These are phyloP conservation scores for Hypolimnas misippus DNA, from an alignment of 2,888 invertebrate genomes.

Conservation along the genomic window DNA sequence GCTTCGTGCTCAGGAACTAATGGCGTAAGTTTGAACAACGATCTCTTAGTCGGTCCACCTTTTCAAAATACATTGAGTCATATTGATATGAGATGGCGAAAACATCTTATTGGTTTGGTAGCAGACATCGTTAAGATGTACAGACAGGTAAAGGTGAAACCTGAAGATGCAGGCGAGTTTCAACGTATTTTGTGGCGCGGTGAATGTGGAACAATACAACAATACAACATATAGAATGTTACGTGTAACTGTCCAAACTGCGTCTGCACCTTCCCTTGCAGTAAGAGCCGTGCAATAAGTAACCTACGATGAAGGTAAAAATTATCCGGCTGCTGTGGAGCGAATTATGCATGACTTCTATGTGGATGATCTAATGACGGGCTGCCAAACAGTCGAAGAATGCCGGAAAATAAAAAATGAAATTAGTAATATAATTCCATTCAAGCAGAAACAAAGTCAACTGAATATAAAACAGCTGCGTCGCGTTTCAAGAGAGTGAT, in stretches of 20 bases:
- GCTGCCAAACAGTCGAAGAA: slow-evolving; percentile 39
- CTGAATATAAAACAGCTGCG: no score
- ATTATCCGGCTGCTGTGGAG: slow-evolving; percentile 28
- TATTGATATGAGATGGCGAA: slow-evolving; percentile 19
- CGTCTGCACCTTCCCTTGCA: slow-evolving; percentile 42
- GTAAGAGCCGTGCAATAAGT: slow-evolving; percentile 41
- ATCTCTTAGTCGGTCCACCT: slow-evolving; percentile 35
- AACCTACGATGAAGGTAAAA: slow-evolving; percentile 26
- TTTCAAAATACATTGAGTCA: slow-evolving; percentile 40
- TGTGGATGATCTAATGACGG: slow-evolving; percentile 45
- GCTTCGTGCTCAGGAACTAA: slow-evolving; percentile 21
- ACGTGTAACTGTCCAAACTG: slow-evolving; percentile 42
- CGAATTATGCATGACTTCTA: slow-evolving; percentile 35
- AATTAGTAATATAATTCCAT: slow-evolving; percentile 42
- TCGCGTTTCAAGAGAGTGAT: no score
- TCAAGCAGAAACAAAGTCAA: no score
- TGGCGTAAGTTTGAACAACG: slow-evolving; percentile 43
- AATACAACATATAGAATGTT: not conserved
- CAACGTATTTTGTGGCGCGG: slow-evolving; percentile 16
- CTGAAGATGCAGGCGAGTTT: slow-evolving; percentile 5
- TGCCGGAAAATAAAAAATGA: slow-evolving; percentile 38
- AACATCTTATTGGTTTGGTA: slow-evolving; percentile 14
- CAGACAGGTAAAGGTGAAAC: slow-evolving; percentile 9
- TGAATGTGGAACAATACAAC: not conserved
- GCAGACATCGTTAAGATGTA: slow-evolving; percentile 16